Percentiles rank a stretch among this genome's conserved stretches.
These are phyloP conservation scores for Mesaphorura yosii DNA, from an alignment of 1,140 invertebrate genomes.

Conservation along the genomic window DNA sequence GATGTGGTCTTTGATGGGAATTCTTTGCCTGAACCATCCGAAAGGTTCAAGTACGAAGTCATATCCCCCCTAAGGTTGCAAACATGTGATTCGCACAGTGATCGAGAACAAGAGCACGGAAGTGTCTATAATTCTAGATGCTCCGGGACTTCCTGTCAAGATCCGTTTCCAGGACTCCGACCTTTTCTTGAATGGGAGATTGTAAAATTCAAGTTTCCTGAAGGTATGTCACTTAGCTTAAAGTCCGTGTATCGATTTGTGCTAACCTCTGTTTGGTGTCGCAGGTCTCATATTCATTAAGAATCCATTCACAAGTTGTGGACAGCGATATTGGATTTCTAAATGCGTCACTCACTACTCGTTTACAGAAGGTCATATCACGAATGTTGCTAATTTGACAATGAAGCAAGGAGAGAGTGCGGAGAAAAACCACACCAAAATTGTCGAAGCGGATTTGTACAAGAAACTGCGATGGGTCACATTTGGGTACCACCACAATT, in stretches of 20 bases:
- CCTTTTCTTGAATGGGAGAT: slow-evolving; percentile 35
- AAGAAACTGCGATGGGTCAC: slow-evolving; percentile 77
- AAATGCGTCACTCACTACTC: slow-evolving; percentile 66
- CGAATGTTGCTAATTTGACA: slow-evolving; percentile 25
- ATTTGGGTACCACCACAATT: slow-evolving; percentile 88
- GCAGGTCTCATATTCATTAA: slow-evolving; percentile 63
- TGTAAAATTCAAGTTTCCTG: slow-evolving; percentile 32
- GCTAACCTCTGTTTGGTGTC: not conserved
- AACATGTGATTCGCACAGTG: no score
- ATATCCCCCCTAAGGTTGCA: no score
- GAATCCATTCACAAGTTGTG: slow-evolving; percentile 66
- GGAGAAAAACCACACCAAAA: not conserved
- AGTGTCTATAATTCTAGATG: no score
- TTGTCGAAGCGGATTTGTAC: slow-evolving; percentile 31
- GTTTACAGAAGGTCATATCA: slow-evolving; percentile 52
- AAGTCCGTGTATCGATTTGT: not conserved
- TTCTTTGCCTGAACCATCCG: no score
- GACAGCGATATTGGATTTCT: slow-evolving; percentile 70
- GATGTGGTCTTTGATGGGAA: no score
- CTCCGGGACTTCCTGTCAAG: no score
- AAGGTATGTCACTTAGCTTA: slow-evolving; percentile 27
- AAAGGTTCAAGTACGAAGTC: no score
- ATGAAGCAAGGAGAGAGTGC: slow-evolving; percentile 3
- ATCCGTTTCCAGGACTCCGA: no score
- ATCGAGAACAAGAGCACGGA: no score